Base-by-base conservation (phyloP, 2,888 invertebrate genomes). In the Acronicta aceris region DNA sequence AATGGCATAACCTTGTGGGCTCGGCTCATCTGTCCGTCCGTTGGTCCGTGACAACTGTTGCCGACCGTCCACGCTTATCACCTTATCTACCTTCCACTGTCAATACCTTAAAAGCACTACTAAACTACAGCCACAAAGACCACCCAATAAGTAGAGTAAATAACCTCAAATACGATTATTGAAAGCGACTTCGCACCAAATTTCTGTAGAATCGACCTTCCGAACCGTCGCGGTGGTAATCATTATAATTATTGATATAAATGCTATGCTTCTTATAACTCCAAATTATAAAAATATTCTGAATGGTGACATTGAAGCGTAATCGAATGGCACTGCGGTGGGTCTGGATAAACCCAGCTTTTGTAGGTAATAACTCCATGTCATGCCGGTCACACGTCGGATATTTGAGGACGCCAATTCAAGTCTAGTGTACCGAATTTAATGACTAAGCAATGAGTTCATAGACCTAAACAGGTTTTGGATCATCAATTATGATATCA, bases 21-120 rank as follows among this genome's bases (percentile, higher is more conserved):
- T 74, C 74, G 76, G 74, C 62, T 68, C 76, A 72, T 65, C 79
- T 73, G 73, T 74, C 63, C 56, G 76, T 72, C 65, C 69, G 70
- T 71, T 74, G 69, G 76, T 76, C 80, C 84, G 72, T 84, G 80
- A 84, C 84, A 81, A 79, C 79, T 80, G 80, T 76, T 78, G 66
- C 71, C 59, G 68, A 68, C 64, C 65, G 65, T 75, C 72, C 67
- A 58, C 70, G 59, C 62, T 75, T 79, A 83, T 82, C 79, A 72
- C 59, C 59, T 72, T 81, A 78, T 83, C 78, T 67, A 59, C 52
- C 52, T 55, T 51, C 59, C 58, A 69, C 65, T 65, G 58, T 56
- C n/a, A 58, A 27, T 38, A n/a, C 57, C 61, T 71, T 62, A 71
- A 65, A 68, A 71, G 5, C 25, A 56, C 10, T 71, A 9, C 12